Percentiles rank a stretch among this genome's conserved stretches.
These are phyloP conservation scores for Lophochroa leadbeateri DNA, from an alignment of 2,113 vertebrate species.

Conservation along the genomic window DNA sequence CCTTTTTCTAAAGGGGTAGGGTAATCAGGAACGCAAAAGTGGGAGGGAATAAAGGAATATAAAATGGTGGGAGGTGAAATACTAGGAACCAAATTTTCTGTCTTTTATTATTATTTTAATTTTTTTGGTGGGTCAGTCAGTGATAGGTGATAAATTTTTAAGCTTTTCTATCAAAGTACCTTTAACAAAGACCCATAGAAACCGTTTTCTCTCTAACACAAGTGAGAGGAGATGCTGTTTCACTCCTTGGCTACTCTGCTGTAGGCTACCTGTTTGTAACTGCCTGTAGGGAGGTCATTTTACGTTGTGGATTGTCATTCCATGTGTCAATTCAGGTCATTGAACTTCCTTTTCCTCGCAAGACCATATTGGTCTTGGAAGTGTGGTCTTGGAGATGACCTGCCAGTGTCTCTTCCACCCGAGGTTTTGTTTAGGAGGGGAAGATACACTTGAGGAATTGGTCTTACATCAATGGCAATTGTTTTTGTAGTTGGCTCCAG, in stretches of 20 bases:
- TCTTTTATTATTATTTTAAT: not conserved
- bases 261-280: conserved; percentile 15
- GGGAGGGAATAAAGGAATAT: conserved; percentile 41
- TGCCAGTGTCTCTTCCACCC: conserved; percentile 9
- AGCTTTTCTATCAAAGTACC: conserved; percentile 27
- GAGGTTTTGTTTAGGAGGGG: not conserved
- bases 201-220: not conserved
- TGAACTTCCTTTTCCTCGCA: not conserved
- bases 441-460: not conserved
- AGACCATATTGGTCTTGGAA: conserved; percentile 28
- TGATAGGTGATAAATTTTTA: conserved; percentile 18
- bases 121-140: not conserved
- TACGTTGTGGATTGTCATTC: conserved; percentile 28
- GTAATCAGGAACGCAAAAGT: not conserved
- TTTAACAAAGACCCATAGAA: conserved; percentile 2
- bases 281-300: conserved; percentile 7
- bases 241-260: conserved; percentile 52
- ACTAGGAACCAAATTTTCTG: not conserved
- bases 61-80: not conserved
- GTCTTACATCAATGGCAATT: not conserved
- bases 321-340: not conserved
- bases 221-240: conserved; percentile 6
- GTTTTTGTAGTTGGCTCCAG: not conserved
- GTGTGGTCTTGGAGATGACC: not conserved
- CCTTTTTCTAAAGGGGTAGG: conserved; percentile 31